Evolutionary conservation across 2,888 invertebrate genomes (phyloP).

Genomic region (Kryphioiulus occultus): DNA sequence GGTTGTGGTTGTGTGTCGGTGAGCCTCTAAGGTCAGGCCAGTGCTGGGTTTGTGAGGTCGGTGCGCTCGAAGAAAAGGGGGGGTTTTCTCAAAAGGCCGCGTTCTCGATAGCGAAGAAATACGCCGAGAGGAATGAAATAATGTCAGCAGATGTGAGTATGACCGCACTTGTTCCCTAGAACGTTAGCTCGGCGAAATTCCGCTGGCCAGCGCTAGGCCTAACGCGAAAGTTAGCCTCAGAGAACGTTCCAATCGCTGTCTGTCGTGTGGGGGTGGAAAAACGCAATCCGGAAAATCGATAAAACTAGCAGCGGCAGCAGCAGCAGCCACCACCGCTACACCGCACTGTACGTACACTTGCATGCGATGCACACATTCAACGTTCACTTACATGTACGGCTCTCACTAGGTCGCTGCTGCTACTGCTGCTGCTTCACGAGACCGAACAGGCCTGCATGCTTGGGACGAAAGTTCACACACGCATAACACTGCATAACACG

Average conservation of each 20-base stretch:
- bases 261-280: constrained; percentile 24
- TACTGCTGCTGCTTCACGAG: too few relatives aligned
- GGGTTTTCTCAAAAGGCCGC: constrained; percentile 19
- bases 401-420: too few relatives aligned
- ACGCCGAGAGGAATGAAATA: constrained; percentile 48
- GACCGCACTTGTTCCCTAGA: neutral
- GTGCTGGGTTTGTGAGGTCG: constrained; percentile 51
- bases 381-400: too few relatives aligned
- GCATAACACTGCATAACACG: too few relatives aligned
- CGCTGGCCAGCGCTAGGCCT: constrained; percentile 11
- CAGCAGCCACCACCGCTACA: too few relatives aligned
- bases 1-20: constrained; percentile 36
- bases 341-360: constrained; percentile 12
- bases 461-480: too few relatives aligned
- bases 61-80: constrained; percentile 43
- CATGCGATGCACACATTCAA: too few relatives aligned
- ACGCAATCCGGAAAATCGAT: constrained; percentile 35
- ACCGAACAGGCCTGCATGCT: too few relatives aligned
- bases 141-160: constrained; percentile 52
- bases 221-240: constrained; percentile 20
- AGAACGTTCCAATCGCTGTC: constrained; percentile 37
- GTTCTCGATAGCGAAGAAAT: constrained; percentile 44
- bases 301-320: neutral
- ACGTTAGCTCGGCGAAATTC: neutral
- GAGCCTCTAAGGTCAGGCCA: constrained; percentile 51